These are phyloP conservation scores for Neolamprologus falcicula DNA, from an alignment of 2,113 vertebrate genomes.

Conservation along the genomic window DNA sequence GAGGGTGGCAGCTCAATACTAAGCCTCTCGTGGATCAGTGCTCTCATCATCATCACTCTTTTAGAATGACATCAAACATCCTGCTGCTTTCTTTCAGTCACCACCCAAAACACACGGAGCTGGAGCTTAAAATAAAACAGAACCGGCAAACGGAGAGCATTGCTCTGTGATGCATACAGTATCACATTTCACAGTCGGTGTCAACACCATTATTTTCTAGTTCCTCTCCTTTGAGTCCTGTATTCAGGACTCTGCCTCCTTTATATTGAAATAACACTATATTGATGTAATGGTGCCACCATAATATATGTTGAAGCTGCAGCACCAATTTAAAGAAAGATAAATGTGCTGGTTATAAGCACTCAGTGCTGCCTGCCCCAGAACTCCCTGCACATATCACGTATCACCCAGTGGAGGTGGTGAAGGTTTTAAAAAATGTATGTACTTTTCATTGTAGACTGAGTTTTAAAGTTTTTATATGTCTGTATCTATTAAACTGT, in stretches of 20 bases:
- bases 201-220: not conserved
- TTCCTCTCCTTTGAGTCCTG: not conserved
- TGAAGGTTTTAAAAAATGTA: not conserved
- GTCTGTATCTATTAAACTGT: not conserved
- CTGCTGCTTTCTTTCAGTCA: not conserved
- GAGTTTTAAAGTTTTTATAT: not conserved
- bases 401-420: not conserved
- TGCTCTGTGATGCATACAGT: not conserved
- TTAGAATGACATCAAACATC: not conserved
- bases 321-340: not conserved
- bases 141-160: not conserved
- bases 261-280: not conserved
- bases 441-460: not conserved
- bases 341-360: not conserved
- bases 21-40: not conserved
- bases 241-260: not conserved
- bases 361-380: not conserved
- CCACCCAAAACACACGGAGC: slow-evolving; percentile 8
- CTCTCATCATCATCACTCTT: not conserved
- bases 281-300: not conserved
- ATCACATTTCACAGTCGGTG: not conserved
- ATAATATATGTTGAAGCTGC: not conserved
- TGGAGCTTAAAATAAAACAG: not conserved
- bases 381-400: not conserved
- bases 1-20: not conserved